Conservation (phyloP, 92 coral and sea anemone species). For the Phenganax marumi region DNA sequence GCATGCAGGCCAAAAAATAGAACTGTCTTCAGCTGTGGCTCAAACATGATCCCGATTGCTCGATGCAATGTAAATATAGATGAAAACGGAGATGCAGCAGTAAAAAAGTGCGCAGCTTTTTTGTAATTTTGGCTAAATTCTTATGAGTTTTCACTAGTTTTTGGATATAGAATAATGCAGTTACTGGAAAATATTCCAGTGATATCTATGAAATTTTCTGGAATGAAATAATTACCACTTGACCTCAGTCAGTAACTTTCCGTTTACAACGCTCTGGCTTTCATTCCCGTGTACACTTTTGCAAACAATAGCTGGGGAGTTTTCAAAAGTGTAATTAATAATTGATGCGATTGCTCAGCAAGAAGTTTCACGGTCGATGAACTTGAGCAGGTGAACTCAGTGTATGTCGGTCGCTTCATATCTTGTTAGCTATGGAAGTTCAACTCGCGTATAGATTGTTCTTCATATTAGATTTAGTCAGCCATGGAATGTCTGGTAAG, state of each 20-base stretch:
- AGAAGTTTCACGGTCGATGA: conserved; percentile 31
- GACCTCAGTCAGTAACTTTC: background rate
- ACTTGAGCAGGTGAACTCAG: conserved; percentile 19
- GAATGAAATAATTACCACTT: too few relatives aligned
- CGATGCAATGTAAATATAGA: too few relatives aligned
- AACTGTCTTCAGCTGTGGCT: too few relatives aligned
- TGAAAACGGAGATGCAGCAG: too few relatives aligned
- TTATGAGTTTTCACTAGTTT: too few relatives aligned
- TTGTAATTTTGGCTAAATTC: too few relatives aligned
- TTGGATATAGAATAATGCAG: too few relatives aligned
- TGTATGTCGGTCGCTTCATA: conserved; percentile 32
- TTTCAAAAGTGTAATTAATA: background rate
- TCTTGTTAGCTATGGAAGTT: conserved; percentile 6
- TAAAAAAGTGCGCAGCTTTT: too few relatives aligned
- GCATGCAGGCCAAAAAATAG: too few relatives aligned
- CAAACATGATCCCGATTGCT: too few relatives aligned
- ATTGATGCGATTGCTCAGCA: background rate
- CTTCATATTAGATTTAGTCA: conserved; percentile 25
- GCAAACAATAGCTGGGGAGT: conserved; percentile 2
- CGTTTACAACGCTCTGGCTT: background rate
- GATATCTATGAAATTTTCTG: too few relatives aligned
- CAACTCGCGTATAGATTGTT: conserved; percentile 1
- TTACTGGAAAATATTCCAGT: too few relatives aligned
- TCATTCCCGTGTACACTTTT: background rate
- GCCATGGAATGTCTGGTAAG: conserved; percentile 38